Evolutionary conservation across 1,140 invertebrate species (phyloP), one percentile per base, ranked within the genome.

Genomic region (Pseudomyrmex gracilis): DNA sequence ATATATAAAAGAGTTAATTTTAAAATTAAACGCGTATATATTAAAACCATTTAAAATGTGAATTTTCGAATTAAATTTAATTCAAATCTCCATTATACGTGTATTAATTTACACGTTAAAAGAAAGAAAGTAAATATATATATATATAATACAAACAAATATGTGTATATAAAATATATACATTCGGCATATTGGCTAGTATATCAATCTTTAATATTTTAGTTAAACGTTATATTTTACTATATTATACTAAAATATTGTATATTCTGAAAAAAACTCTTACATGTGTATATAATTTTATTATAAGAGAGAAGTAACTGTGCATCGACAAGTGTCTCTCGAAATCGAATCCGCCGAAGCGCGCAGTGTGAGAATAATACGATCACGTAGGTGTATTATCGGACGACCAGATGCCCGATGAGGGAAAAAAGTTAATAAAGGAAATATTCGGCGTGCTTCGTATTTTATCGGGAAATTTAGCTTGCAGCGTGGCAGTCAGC

Each of bases 341-440:
- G 66, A 80, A 80, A 80, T 80, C 53, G 43, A 70, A 70, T 70
- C 22, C 43, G 55, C 20, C 76, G n/a, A 60, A 17, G 76, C 76
- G n/a, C 58, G 58, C 71, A 80, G 66, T 22, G 43, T 58, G 76
- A 71, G 76, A 80, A 80, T 80, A 80, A 80, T 80, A 80, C 55
- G 22, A 20, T 8, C 45, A 57, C 67, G 49, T 67, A 84, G 63
- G 73, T 68, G 74, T 88, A 88, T 88, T 67, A 89, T 89, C 84
- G 87, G 58, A 55, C 74, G 60, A 51, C 60, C 60, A 53, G 83
- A 88, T 88, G 84, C 78, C 34, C 87, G 87, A 86, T 89, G 88
- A 61, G 66, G 53, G 70, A 86, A 90, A 91, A 92, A 91, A 91
- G 91, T 92, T 93, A 93, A 93, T 93, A 92, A 92, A 90, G 90